These are phyloP conservation scores for Neomicropteryx cornuta DNA, from an alignment of 1,140 invertebrate genomes.

Conservation along the genomic window DNA sequence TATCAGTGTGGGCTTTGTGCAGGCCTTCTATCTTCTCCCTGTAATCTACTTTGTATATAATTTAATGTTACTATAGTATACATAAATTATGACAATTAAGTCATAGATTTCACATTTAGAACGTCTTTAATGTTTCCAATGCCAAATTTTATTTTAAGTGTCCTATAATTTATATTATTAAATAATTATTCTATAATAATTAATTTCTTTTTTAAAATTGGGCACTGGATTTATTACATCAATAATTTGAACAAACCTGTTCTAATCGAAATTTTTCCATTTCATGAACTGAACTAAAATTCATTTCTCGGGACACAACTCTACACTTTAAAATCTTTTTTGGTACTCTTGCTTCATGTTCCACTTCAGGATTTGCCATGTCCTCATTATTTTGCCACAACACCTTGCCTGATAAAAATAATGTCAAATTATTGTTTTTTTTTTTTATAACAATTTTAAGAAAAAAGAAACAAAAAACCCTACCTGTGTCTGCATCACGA, in stretches of 20 bases:
- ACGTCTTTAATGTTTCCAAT: no score
- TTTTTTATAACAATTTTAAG: conserved; percentile 3
- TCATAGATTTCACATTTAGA: no score
- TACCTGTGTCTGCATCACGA: conserved; percentile 88
- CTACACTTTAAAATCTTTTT: conserved; percentile 93
- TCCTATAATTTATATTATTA: no score
- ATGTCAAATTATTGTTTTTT: conserved; percentile 1
- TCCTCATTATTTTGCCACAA: conserved; percentile 98
- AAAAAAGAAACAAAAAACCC: conserved; percentile 56
- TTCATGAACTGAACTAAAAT: conserved; percentile 92
- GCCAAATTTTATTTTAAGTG: no score
- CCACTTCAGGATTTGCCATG: conserved; percentile 79
- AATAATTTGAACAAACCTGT: conserved; percentile 70
- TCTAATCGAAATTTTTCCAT: conserved; percentile 97
- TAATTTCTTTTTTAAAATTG: no score
- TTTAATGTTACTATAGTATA: no score
- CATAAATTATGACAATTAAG: no score
- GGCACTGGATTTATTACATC: no score
- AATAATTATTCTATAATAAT: no score
- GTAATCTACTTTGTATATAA: no score
- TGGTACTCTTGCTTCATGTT: conserved; percentile 94
- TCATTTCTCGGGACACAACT: conserved; percentile 94
- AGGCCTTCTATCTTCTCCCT: no score
- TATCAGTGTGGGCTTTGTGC: no score
- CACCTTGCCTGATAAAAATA: conserved; percentile 61